Base-by-base conservation (phyloP, 2,113 vertebrate species). In the Dissostichus mawsoni region DNA sequence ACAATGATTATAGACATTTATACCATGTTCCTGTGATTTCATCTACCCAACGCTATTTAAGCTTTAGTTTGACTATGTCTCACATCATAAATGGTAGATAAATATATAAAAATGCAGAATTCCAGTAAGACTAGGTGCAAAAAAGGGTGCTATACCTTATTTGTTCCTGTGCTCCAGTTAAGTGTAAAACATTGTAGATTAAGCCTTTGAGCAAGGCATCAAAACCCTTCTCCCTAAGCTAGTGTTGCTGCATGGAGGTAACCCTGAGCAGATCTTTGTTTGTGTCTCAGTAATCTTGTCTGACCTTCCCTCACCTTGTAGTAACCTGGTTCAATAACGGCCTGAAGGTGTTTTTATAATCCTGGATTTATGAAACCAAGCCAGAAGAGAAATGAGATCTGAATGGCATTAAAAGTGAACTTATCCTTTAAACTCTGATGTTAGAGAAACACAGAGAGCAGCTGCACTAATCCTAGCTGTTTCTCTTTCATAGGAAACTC, bases 281-380 rank as follows among this genome's bases (percentile, higher is more conserved):
- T 8, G 51, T 48, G 20, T 14, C 8, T 8, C 13, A 57, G 53
- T 63, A 18, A n/a, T 47, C 18, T 29, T 8, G 10, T 45, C 59
- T n/a, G 53, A 70, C 70, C 29, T 86, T 41, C 55, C 16, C 61
- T 55, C 18, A 29, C 70, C 20, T 65, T 45, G 23, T 5, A 48
- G 25, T 2, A 5, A 33, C 59, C n/a, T n/a, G n/a, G n/a, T n/a
- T n/a, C n/a, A n/a, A n/a, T n/a, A n/a, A n/a, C n/a, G n/a, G n/a
- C n/a, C n/a, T n/a, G n/a, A n/a, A n/a, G 76, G 29, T 77, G 65
- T 78, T 80, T 25, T 82, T 77, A 59, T 52, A 74, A 89, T 56
- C 69, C 65, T 53, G 76, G 67, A 59, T 82, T 77, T 67, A 51
- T 68, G 18, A 62, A 77, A 56, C 18, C 56, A 48, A 67, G 23